Evolutionary conservation across 1,140 invertebrate genomes (phyloP).

Genomic region (Drosophila baimaii): DNA sequence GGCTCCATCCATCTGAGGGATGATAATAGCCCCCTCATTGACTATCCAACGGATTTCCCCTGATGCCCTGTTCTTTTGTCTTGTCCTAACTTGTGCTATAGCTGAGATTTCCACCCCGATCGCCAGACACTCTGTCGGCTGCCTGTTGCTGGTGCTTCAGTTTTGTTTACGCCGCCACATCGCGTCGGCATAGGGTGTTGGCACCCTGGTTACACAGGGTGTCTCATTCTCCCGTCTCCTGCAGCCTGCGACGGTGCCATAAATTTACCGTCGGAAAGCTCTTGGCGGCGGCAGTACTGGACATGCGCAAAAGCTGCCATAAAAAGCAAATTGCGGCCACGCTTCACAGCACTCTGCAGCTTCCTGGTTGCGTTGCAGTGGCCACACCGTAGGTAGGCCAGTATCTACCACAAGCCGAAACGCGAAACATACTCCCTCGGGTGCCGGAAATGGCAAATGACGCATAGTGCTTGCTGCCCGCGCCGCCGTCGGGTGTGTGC

Average conservation of each 20-base stretch:
- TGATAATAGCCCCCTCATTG: not conserved
- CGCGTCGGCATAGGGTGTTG: not conserved
- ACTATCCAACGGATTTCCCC: not conserved
- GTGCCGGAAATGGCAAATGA: constrained; percentile 55
- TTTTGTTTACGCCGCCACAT: not conserved
- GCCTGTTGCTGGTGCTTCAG: constrained; percentile 19
- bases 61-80: not conserved
- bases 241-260: not conserved
- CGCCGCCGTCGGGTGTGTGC: constrained; percentile 9
- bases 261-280: constrained; percentile 4
- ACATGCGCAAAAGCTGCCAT: constrained; percentile 67
- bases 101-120: not conserved
- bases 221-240: not conserved
- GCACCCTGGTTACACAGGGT: not conserved
- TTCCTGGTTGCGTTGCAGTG: constrained; percentile 26
- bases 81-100: not conserved
- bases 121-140: not conserved
- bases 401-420: constrained; percentile 71
- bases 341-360: constrained; percentile 12
- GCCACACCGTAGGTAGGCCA: constrained; percentile 14
- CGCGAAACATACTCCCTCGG: constrained; percentile 57
- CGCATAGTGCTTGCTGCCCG: constrained; percentile 48
- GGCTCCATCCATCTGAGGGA: not conserved
- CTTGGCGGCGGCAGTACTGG: not conserved
- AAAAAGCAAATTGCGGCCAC: constrained; percentile 27